Percentiles rank a stretch among this genome's conserved stretches.
phyloP scores from a whole-genome alignment of 2,113 vertebrate species.

The Polypterus senegalus region DNA sequence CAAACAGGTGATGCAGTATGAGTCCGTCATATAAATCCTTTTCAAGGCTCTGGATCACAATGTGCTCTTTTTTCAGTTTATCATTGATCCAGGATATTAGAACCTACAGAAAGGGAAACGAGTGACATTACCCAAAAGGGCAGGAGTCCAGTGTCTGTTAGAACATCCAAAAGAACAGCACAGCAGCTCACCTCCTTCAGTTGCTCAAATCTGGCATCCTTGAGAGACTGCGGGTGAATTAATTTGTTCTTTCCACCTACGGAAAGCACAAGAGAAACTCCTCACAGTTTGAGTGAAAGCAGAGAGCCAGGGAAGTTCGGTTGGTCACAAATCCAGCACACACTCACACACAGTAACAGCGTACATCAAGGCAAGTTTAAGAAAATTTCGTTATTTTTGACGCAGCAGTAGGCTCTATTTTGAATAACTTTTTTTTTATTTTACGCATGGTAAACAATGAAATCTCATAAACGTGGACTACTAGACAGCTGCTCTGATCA shows the following conservation, averaged over 20 bases:
- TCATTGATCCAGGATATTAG: conserved; percentile 75
- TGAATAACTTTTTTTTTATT: too few relatives aligned
- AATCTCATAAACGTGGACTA: too few relatives aligned
- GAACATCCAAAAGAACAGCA: not conserved
- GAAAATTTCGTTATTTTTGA: too few relatives aligned
- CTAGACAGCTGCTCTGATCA: too few relatives aligned
- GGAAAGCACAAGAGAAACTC: conserved; percentile 2
- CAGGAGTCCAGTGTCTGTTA: not conserved
- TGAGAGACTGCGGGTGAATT: conserved; percentile 52
- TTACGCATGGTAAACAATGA: too few relatives aligned
- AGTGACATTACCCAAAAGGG: not conserved
- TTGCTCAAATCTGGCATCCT: conserved; percentile 53
- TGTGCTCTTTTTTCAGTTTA: conserved; percentile 66
- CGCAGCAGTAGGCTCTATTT: too few relatives aligned
- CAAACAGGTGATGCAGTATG: conserved; percentile 79
- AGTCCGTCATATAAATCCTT: conserved; percentile 86
- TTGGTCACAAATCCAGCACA: too few relatives aligned
- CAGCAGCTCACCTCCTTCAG: conserved; percentile 56
- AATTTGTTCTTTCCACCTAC: conserved; percentile 61
- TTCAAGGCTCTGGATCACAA: conserved; percentile 73
- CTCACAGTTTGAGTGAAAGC: too few relatives aligned
- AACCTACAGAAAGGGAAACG: conserved; percentile 37
- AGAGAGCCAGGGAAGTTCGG: too few relatives aligned
- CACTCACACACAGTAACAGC: too few relatives aligned
- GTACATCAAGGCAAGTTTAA: too few relatives aligned